phyloP scores from a whole-genome alignment of 2,113 vertebrate species.

The Ptychochromis oligacanthus region DNA sequence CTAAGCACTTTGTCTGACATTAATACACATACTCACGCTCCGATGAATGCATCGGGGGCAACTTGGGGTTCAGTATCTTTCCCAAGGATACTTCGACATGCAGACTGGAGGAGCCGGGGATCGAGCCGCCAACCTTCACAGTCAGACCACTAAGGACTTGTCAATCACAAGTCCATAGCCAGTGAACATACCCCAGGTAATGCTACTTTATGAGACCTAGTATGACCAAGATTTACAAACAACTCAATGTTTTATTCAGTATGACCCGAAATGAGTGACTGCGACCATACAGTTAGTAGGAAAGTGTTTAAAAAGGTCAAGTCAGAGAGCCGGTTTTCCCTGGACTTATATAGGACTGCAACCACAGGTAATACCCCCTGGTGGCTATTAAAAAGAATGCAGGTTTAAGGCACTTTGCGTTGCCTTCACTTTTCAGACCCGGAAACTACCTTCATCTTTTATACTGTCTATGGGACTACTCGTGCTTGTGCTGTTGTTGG shows the following conservation, averaged over 20 bases:
- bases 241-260: background rate
- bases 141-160: too few species aligned
- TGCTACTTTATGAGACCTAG: background rate
- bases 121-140: background rate
- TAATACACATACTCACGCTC: background rate
- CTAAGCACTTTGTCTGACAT: background rate
- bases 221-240: background rate
- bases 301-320: background rate
- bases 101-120: background rate
- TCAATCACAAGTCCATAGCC: background rate
- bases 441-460: background rate
- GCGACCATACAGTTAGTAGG: background rate
- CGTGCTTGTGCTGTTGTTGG: background rate
- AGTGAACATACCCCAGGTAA: background rate
- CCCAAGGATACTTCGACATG: background rate
- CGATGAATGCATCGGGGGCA: background rate
- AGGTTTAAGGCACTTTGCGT: background rate
- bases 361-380: background rate
- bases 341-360: background rate
- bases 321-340: background rate
- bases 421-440: background rate
- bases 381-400: background rate
- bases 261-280: background rate
- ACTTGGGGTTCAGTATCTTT: background rate
- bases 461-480: background rate